Base-by-base conservation (phyloP, 2,797 vertebrate species). In the Gymnodraco acuticeps region DNA sequence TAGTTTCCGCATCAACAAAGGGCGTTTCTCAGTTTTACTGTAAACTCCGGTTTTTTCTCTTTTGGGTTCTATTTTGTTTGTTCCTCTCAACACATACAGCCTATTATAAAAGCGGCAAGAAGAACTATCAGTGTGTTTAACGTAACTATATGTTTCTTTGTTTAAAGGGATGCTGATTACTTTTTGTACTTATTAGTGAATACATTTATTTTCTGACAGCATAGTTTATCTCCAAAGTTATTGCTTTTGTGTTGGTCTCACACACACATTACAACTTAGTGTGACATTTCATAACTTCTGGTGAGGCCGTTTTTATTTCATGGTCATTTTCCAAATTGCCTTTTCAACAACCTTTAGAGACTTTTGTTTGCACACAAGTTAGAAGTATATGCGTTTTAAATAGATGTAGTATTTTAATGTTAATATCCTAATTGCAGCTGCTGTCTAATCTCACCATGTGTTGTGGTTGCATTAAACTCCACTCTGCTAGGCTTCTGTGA, bases 401-500 rank as follows among this genome's bases (percentile, higher is more conserved):
- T 64, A 59, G 27, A 41, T 15, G 14, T 19, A 38, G 65, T 53
- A 45, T 43, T 45, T 61, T 10, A 8, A 42, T 61, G 61, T 62
- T 12, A 33, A 46, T 69, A 27, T 27, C 3, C 20, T 66, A 61
- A 58, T 12, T 43, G 76, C 77, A 80, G 69, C 73, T 73, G 62
- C 56, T 73, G 54, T 61, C 33, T 10, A 3, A 58, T 51, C 60
- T 46, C 50, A 52, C 20, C 77, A 63, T 55, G 52, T 66, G 70
- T 61, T 65, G 46, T 33, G 47, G 60, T 54, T 64, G 58, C 11
- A 2, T 27, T 51, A 38, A 43, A 50, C 63, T 71, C 46, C 59
- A 45, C 56, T 51, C 19, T 61, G 43, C 33, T 42, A 20, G 64
- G 43, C 23, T n/a, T 0, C 33, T 19, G 23, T 43, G 20, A 59